Percentiles rank a stretch among this genome's conserved stretches.
Conservation (phyloP, 2,797 vertebrate species). For the Crenuchus spilurus region DNA sequence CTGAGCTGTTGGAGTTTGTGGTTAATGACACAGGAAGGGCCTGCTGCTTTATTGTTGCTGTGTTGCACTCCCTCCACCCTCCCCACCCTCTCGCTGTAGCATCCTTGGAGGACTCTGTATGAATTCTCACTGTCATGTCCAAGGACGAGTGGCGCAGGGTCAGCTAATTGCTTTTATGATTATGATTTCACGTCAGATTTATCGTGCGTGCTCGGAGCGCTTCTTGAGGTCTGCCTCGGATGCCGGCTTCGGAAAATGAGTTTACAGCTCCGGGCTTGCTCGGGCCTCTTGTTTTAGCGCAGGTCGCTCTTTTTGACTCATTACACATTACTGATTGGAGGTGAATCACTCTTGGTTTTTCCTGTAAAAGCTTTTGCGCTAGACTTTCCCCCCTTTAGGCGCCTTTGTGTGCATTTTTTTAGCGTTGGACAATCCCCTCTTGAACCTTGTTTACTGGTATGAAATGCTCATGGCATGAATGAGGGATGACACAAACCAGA, state of each 20-base stretch:
- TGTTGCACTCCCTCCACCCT: conserved; percentile 71
- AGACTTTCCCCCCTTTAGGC: conserved; percentile 57
- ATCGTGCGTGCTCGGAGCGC: conserved; percentile 81
- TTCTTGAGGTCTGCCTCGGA: conserved; percentile 76
- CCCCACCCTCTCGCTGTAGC: conserved; percentile 51
- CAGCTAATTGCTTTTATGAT: conserved; percentile 88
- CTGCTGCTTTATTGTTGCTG: conserved; percentile 82
- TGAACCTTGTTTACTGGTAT: conserved; percentile 61
- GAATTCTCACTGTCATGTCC: conserved; percentile 84
- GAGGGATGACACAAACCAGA: conserved; percentile 68
- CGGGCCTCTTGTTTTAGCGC: conserved; percentile 76
- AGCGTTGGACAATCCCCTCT: conserved; percentile 37
- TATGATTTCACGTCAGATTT: conserved; percentile 88
- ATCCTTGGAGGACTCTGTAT: conserved; percentile 81
- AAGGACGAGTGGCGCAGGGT: conserved; percentile 84
- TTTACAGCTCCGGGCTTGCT: conserved; percentile 76
- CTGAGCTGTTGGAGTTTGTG: conserved; percentile 72
- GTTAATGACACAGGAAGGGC: conserved; percentile 81
- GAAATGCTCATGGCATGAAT: conserved; percentile 66
- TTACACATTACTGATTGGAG: conserved; percentile 69
- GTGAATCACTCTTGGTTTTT: conserved; percentile 72
- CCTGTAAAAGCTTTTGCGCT: conserved; percentile 67
- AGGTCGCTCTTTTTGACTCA: conserved; percentile 79
- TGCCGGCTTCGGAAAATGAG: conserved; percentile 74
- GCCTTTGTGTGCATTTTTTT: conserved; percentile 49